Percentiles rank a stretch among this genome's conserved stretches.
phyloP scores from a whole-genome alignment of 2,797 vertebrate genomes.

The Vireo griseus region DNA sequence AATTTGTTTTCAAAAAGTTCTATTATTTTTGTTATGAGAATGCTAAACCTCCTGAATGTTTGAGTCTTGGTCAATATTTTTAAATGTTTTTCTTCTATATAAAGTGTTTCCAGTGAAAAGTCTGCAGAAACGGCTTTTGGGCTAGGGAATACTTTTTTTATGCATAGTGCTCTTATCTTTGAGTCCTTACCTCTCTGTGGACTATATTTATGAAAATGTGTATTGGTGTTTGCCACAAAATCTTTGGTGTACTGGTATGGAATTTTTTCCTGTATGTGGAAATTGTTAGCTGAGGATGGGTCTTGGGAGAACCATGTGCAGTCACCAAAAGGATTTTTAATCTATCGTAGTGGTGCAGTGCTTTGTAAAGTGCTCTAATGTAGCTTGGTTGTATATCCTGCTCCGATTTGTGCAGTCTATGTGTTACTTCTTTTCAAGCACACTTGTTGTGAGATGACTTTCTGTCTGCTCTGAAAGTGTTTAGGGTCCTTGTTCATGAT shows the following conservation, averaged over 20 bases:
- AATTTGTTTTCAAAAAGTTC: neutral
- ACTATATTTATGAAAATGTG: fast-evolving
- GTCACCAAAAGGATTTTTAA: neutral
- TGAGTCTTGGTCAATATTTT: neutral
- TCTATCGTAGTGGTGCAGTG: fast-evolving
- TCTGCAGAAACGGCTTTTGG: neutral
- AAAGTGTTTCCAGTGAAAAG: neutral
- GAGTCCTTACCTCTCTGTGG: neutral
- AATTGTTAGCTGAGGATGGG: neutral
- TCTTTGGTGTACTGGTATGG: neutral
- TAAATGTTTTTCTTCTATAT: fast-evolving
- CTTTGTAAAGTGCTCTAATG: neutral
- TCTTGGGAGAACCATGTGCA: neutral
- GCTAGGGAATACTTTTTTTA: neutral
- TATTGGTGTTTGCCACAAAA: neutral
- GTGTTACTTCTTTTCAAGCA: neutral
- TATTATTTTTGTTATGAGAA: neutral
- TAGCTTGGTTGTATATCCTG: neutral
- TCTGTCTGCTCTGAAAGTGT: neutral
- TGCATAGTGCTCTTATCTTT: neutral
- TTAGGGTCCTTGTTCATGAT: neutral
- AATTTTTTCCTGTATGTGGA: neutral
- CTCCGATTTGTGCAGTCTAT: neutral
- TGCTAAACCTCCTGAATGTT: neutral
- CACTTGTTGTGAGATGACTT: neutral